Evolutionary conservation across 2,113 vertebrate genomes (phyloP).

Genomic region (Mesocricetus auratus): DNA sequence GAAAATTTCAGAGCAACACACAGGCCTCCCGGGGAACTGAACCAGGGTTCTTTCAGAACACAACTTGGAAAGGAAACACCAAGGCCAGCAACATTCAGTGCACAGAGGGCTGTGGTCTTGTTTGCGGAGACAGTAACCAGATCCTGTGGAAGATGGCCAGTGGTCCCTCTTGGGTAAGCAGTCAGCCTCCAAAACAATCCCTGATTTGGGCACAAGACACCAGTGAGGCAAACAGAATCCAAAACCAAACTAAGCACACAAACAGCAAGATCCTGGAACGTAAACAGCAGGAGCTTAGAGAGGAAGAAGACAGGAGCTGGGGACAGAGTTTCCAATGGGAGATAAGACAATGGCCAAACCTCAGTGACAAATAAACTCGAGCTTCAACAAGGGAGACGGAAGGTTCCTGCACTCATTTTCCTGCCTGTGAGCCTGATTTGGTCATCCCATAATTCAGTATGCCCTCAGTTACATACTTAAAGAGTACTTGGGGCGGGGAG

Average conservation of each 20-base stretch:
- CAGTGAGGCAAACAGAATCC: background rate
- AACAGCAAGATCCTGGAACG: background rate
- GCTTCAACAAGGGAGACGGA: background rate
- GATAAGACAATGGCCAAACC: background rate
- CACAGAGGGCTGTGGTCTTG: background rate
- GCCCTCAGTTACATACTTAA: slow-evolving; percentile 59
- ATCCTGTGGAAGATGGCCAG: background rate
- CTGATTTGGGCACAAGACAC: background rate
- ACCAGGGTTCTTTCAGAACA: background rate
- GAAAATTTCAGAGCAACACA: background rate
- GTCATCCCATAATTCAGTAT: slow-evolving; percentile 16
- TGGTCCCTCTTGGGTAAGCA: background rate
- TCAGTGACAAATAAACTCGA: background rate
- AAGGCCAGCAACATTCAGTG: background rate
- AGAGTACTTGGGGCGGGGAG: background rate
- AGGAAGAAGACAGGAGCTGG: background rate
- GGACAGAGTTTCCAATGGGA: background rate
- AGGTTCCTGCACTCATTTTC: background rate
- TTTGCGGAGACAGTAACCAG: background rate
- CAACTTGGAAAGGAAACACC: background rate
- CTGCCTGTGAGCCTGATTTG: background rate
- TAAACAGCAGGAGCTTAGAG: background rate
- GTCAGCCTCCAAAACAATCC: too few species aligned
- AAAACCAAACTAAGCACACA: background rate
- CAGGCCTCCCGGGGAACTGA: background rate